Evolutionary conservation across 2,797 vertebrate species (phyloP), one percentile per base, ranked within the genome.

Genomic region (Sebastes ruberrimus): DNA sequence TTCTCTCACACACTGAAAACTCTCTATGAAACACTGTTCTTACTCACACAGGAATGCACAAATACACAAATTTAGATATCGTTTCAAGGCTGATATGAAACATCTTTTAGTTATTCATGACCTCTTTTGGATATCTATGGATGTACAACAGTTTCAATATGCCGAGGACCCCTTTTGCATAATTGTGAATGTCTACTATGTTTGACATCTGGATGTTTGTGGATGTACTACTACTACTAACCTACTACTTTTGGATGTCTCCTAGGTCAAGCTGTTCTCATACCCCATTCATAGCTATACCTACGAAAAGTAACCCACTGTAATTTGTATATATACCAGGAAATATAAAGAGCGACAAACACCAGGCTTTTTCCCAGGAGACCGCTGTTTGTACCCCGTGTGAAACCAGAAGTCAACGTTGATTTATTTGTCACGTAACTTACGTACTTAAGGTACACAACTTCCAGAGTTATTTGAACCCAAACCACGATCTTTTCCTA

Each of bases 251-350:
- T 0, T 64, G 0, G 33, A 64, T 38, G 33, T 64, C 2, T 61
- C 59, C 2, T 3, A 61, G 20, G 38, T 42, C 38, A 42, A 0
- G 38, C 38, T 42, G 38, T 42, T 42, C 14, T 42, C 38, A 42
- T 42, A 42, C 38, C 13, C 6, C 14, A 0, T 42, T 46, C 1
- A 0, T 46, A 46, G 42, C 42, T 46, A 46, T 18, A 46, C 42
- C 42, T 46, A 49, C 18, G 0, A 49, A 49, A 49, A 8, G 46
- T 49, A 49, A 49, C 18, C 7, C 46, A 16, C 28, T 30, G 28
- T 30, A 30, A 30, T 30, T 30, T 30, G 28, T 30, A 30, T 30
- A 30, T 30, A 30, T 16, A 49, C 18, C 46, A 49, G 18, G 18
- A 49, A 0, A 18, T 49, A 49, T 20, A 49, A 49, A 49, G 46